Conservation (phyloP, 2,113 vertebrate species). For the Halcyon malimbica region DNA sequence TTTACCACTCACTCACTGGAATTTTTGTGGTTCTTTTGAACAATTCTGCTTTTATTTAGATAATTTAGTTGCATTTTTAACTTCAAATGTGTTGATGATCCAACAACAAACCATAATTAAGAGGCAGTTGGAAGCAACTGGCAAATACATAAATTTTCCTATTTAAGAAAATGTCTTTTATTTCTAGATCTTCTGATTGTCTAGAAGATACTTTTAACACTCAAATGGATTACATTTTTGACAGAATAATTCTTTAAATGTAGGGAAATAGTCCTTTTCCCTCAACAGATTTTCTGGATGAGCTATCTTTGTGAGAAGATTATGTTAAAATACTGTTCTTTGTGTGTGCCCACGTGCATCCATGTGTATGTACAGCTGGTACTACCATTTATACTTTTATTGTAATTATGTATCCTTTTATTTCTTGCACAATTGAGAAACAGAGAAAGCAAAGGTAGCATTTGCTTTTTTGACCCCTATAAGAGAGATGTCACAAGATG, state of each 20-base stretch:
- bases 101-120: neutral
- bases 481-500: neutral
- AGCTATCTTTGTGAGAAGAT: neutral
- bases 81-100: neutral
- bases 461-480: neutral
- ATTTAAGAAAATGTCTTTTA: neutral
- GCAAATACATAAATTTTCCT: neutral
- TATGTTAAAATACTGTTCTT: neutral
- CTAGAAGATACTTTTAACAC: neutral
- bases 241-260: neutral
- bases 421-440: neutral
- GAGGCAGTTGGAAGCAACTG: neutral
- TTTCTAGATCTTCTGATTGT: neutral
- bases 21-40: neutral
- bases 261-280: neutral
- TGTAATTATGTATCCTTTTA: neutral
- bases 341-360: fast-evolving
- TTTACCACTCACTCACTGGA: neutral
- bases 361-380: neutral
- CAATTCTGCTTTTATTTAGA: neutral
- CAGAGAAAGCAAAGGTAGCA: neutral
- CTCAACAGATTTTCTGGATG: neutral
- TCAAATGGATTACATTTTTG: neutral
- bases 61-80: neutral
- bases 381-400: neutral